Evolutionary conservation across 2,888 invertebrate species (phyloP).

Genomic region (Serripes groenlandicus): DNA sequence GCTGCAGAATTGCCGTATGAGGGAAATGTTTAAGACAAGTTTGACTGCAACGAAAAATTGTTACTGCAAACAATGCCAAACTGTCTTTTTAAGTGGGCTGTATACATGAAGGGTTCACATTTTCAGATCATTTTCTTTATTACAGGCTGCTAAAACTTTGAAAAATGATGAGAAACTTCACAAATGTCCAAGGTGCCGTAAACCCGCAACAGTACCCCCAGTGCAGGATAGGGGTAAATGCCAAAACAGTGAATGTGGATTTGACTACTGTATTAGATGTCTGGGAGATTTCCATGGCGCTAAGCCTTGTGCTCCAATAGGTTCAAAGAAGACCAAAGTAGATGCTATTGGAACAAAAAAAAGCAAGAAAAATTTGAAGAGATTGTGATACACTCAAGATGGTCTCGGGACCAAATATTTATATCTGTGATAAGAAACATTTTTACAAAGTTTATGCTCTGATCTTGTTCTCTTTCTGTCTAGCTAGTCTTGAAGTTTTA

Average conservation of each 20-base stretch:
- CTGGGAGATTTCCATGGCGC: conserved; percentile 72
- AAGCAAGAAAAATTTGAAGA: conserved; percentile 75
- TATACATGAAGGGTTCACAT: too few relatives aligned
- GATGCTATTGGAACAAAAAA: conserved; percentile 73
- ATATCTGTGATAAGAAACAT: too few relatives aligned
- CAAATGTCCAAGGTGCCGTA: conserved; percentile 78
- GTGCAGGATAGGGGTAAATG: conserved; percentile 75
- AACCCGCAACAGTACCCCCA: conserved; percentile 73
- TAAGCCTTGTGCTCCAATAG: conserved; percentile 69
- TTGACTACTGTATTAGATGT: conserved; percentile 78
- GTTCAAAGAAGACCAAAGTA: conserved; percentile 64
- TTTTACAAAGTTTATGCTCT: too few relatives aligned
- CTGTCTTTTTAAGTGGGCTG: too few relatives aligned
- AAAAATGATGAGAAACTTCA: conserved; percentile 77
- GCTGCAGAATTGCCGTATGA: too few relatives aligned
- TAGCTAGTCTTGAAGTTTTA: too few relatives aligned
- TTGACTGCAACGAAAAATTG: too few relatives aligned
- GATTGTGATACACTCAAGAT: conserved; percentile 74
- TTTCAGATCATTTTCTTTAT: background rate
- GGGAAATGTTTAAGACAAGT: too few relatives aligned
- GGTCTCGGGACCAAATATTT: too few relatives aligned
- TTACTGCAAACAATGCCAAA: too few relatives aligned
- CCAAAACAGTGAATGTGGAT: conserved; percentile 68
- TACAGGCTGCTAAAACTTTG: conserved; percentile 72
- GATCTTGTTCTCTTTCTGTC: too few relatives aligned